Conservation (phyloP, 92 coral and sea anemone species). For the Isaurus tuberculatus region DNA sequence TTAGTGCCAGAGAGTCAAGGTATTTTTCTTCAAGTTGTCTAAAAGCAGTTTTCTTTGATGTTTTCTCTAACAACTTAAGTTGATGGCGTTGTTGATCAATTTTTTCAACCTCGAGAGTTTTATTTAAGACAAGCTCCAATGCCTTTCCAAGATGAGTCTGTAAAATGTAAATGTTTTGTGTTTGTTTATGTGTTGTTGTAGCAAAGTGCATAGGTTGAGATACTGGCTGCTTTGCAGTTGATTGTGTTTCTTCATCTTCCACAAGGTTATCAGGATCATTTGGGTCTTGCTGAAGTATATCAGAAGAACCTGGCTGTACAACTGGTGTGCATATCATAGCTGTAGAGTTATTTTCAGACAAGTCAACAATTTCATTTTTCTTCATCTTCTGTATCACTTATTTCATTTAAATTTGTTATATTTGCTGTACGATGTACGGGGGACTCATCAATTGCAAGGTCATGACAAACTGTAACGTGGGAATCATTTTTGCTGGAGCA, state of each 20-base stretch:
- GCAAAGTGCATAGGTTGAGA: slow-evolving; percentile 7
- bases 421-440: slow-evolving; percentile 8
- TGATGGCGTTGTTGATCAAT: slow-evolving; percentile 51
- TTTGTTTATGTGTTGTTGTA: slow-evolving; percentile 14
- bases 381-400: slow-evolving; percentile 16
- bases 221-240: slow-evolving; percentile 22
- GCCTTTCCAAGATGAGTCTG: slow-evolving; percentile 66
- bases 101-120: slow-evolving; percentile 43
- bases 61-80: slow-evolving; percentile 37
- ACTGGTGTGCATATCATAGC: slow-evolving; percentile 7
- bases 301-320: neutral
- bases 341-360: slow-evolving; percentile 14
- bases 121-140: slow-evolving; percentile 58
- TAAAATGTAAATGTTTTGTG: slow-evolving; percentile 23
- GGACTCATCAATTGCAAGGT: neutral
- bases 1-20: slow-evolving; percentile 37
- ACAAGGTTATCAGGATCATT: neutral
- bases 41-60: slow-evolving; percentile 5
- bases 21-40: slow-evolving; percentile 34
- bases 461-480: neutral
- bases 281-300: neutral
- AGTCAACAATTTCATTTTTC: slow-evolving; percentile 42
- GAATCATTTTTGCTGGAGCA: neutral
- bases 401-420: slow-evolving; percentile 9
- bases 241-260: slow-evolving; percentile 14